Evolutionary conservation across 2,888 invertebrate genomes (phyloP), one percentile per base, ranked within the genome.

Genomic region (Hyposoter dolosus): DNA sequence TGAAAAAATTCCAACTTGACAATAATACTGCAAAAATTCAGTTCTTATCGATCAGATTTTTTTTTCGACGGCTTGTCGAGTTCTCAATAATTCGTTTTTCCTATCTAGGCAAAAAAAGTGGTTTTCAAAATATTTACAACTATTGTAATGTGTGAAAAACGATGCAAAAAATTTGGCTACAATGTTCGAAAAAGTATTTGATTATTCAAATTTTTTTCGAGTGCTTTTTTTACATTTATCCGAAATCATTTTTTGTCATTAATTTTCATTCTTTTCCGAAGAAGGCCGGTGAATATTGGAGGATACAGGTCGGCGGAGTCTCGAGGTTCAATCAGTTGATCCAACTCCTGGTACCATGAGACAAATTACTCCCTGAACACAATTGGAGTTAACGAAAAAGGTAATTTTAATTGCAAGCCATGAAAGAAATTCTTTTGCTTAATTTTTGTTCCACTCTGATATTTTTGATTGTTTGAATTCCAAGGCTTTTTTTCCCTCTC

Each of bases 381-480:
- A 56, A 23, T 23, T 9, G 23, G 3, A 23, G 23, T 19, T 56
- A 23, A 23, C 7, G 23, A 9, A 56, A 56, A 60, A 60, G 4
- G 23, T 60, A 28, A 60, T 60, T 60, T 28, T 60, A 0, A 5
- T 60, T 60, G 10, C 3, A 45, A 71, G 12, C 15, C 28, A 6
- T 17, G 19, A 28, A 9, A 35, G 6, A 71, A 35, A 50, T 47
- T 50, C 9, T 35, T 53, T 53, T 32, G 12, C 53, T 19, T 5
- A 19, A 72, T n/a, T 32, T 72, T 72, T 28, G 19, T 74, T 60
- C 53, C 17, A 15, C 50, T 56, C 40, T 74, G 23, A 23, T 0
- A 23, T 60, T 19, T 23, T 0, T 23, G 56, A 15, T 17, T 19
- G 35, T 53, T 45, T 6, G 19, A 6, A 32, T 10, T 19, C 35